phyloP scores from a whole-genome alignment of 2,113 vertebrate species.

The Sceloporus undulatus region DNA sequence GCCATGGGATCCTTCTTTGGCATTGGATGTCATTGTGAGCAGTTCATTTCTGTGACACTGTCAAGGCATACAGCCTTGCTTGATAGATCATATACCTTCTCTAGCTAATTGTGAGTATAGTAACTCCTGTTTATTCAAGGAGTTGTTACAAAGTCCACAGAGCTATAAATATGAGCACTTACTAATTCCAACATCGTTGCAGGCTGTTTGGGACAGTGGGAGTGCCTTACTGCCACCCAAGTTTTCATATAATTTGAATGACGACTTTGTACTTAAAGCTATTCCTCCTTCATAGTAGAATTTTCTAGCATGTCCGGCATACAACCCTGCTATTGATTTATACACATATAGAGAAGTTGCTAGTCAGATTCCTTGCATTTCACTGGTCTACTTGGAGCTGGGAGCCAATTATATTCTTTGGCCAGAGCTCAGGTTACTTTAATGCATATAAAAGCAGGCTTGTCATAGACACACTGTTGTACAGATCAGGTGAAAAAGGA shows the following conservation, averaged over 20 bases:
- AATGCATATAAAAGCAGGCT: slow-evolving; percentile 44
- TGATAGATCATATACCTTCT: not conserved
- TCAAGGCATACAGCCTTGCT: not conserved
- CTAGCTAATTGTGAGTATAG: not conserved
- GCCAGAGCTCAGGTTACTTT: slow-evolving; percentile 51
- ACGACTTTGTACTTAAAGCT: slow-evolving; percentile 17
- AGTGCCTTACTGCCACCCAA: not conserved
- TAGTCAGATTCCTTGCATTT: slow-evolving; percentile 43
- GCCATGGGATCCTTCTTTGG: not conserved
- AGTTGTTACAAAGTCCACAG: not conserved
- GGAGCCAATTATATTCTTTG: slow-evolving; percentile 57
- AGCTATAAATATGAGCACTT: not conserved
- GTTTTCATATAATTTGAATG: not conserved
- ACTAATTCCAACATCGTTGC: not conserved
- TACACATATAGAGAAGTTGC: slow-evolving; percentile 13
- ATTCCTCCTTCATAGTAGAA: slow-evolving; percentile 9
- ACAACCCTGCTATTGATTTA: slow-evolving; percentile 34
- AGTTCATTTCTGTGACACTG: not conserved
- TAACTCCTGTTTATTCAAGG: not conserved
- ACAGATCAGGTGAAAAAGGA: slow-evolving; percentile 30
- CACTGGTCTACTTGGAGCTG: slow-evolving; percentile 41
- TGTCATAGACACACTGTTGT: slow-evolving; percentile 43
- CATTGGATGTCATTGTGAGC: not conserved
- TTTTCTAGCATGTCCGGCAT: slow-evolving; percentile 12
- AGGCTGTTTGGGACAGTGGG: no score